Evolutionary conservation across 2,113 vertebrate genomes (phyloP).

Genomic region (Saguinus midas): DNA sequence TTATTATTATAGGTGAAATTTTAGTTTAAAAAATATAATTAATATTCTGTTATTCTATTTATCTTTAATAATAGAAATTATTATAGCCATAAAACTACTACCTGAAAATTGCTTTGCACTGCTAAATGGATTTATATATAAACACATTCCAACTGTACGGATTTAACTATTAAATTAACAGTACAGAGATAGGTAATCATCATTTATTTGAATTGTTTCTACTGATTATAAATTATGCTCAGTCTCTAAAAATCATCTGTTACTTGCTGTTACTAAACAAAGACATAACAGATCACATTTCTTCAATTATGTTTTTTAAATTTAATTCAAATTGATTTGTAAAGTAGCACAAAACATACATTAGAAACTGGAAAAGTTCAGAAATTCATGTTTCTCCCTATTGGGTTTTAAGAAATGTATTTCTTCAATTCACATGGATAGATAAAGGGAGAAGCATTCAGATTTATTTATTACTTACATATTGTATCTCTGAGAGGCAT

Average conservation of each 20-base stretch:
- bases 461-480: constrained; percentile 43
- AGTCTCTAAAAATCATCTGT: constrained; percentile 38
- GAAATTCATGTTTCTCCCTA: not conserved
- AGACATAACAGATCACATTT: constrained; percentile 51
- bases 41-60: constrained; percentile 42
- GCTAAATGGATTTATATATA: constrained; percentile 15
- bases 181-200: constrained; percentile 18
- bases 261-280: constrained; percentile 47
- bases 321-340: constrained; percentile 49
- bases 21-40: constrained; percentile 40
- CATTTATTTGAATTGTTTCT: constrained; percentile 38
- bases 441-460: constrained; percentile 4
- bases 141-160: not conserved
- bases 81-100: constrained; percentile 1
- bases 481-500: constrained; percentile 9
- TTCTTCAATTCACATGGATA: not conserved
- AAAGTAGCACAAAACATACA: not conserved
- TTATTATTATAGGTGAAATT: constrained; percentile 39
- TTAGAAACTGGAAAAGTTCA: not conserved
- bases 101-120: not conserved
- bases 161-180: constrained; percentile 50
- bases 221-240: not conserved
- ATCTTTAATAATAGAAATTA: constrained; percentile 48
- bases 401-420: constrained; percentile 42
- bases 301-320: constrained; percentile 26